Evolutionary conservation across 2,888 invertebrate genomes (phyloP), one percentile per base, ranked within the genome.

Genomic region (Sminthurinus aureus): DNA sequence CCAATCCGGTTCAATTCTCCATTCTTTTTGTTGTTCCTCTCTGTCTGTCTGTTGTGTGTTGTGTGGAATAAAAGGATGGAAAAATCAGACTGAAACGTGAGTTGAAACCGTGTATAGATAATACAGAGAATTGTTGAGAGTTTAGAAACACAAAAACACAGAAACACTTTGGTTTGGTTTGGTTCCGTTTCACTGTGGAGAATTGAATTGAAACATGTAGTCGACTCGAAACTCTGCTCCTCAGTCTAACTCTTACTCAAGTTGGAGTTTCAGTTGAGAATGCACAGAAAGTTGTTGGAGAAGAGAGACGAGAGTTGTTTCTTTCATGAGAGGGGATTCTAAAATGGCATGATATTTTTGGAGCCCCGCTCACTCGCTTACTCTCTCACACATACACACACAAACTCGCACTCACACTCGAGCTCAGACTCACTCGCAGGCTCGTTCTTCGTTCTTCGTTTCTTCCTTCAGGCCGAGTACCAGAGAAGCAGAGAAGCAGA

Each of bases 271-370:
- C 38, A n/a, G 22, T 22, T n/a, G 67, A 67, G 71, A 71, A 24
- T 13, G 4, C 13, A 3, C 69, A 20, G 11, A 69, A 0, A 18
- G 22, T 18, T 52, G 12, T n/a, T 22, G 78, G 78, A 78, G 64
- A 22, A 26, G 24, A 24, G 8, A 22, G 26, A 79, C 38, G 26
- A 6, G 79, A 50, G 50, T 52, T 52, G 71, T 80, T 71, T 67
- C 71, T 73, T 71, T 52, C 74, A 58, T 58, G 81, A 81, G 81
- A 74, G 81, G 81, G 81, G 81, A 81, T 26, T 81, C 24, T 58
- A 74, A 20, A 81, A 80, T 80, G 80, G 80, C 22, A 8, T 58
- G 81, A 64, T 81, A 81, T 81, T 81, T 81, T 81, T 73, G 74
- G 81, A 73, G 81, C 26, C 20, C 38, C 38, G 38, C 38, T 38